Base-by-base conservation (phyloP, 2,888 invertebrate species). In the Calameuta pallipes region DNA sequence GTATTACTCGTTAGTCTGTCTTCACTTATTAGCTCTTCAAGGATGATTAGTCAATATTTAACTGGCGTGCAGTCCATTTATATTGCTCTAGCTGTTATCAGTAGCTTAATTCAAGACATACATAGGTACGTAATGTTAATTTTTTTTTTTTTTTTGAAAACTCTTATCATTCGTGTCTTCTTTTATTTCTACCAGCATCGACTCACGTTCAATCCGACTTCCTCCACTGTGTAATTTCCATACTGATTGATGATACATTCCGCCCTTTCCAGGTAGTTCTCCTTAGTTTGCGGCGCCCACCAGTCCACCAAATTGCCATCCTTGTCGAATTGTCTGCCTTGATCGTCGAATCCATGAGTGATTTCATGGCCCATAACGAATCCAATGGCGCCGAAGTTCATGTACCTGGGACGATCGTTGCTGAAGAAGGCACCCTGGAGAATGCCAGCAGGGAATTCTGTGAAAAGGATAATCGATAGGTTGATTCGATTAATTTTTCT, bases 191-290 rank as follows among this genome's bases (percentile, higher is more conserved):
- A 12, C 41, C 9, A 36, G 91, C 89, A 75, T 91, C 83, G 41
- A 90, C 92, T 92, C 92, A 96, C 96, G 89, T 95, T 95, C 81
- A 97, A 91, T 75, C 93, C 94, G 3, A 97, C 95, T 91, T 95
- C 95, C 56, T 94, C 94, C 6, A 96, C 96, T 0, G 96, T 96
- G 90, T 96, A 98, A 92, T 98, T 98, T 79, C 96, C 96, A 89
- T 98, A 98, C 90, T 98, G 98, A 83, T 98, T 94, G 84, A 98
- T 97, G 86, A 98, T 97, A 90, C 98, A 98, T 87, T 96, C 94
- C 0, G 98, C 96, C 89, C 96, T 96, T 83, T 96, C 94, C 77
- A 97, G 93, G 90, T 97, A 98, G 33, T 95, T 95, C 83, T 95
- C 94, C 87, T 97, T 96, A 0, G 98, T 98, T 82, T 94, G 93